Evolutionary conservation across 2,113 vertebrate genomes (phyloP).

Genomic region (Heterotis niloticus): DNA sequence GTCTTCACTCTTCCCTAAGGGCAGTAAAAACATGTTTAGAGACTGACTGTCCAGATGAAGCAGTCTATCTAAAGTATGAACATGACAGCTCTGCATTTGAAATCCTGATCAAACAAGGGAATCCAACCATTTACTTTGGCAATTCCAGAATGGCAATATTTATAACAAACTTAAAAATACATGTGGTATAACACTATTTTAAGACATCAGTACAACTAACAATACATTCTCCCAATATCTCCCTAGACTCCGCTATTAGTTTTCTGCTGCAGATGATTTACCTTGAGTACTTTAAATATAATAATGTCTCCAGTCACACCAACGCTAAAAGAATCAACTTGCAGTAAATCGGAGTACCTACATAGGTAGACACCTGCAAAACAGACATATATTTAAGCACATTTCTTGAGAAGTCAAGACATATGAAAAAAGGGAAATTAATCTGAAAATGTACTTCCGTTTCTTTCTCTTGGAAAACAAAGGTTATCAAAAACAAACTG

Average conservation of each 20-base stretch:
- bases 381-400: background rate
- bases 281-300: constrained; percentile 97
- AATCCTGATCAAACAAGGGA: no score
- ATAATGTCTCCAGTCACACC: constrained; percentile 78
- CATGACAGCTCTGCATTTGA: no score
- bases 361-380: constrained; percentile 82
- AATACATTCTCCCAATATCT: no score
- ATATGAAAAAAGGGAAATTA: background rate
- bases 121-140: no score
- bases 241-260: background rate
- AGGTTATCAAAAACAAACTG: background rate
- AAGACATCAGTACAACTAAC: no score
- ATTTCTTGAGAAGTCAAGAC: background rate
- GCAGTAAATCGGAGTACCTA: constrained; percentile 86
- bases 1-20: constrained; percentile 88
- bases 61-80: no score
- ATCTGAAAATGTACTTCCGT: background rate
- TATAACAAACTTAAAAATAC: no score
- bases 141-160: no score
- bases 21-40: background rate
- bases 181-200: no score
- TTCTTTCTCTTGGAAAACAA: background rate
- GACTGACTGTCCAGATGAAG: no score
- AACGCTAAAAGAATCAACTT: constrained; percentile 68
- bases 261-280: constrained; percentile 46